These are phyloP conservation scores for Onychostruthus taczanowskii DNA, from an alignment of 2,113 vertebrate genomes.

Conservation along the genomic window DNA sequence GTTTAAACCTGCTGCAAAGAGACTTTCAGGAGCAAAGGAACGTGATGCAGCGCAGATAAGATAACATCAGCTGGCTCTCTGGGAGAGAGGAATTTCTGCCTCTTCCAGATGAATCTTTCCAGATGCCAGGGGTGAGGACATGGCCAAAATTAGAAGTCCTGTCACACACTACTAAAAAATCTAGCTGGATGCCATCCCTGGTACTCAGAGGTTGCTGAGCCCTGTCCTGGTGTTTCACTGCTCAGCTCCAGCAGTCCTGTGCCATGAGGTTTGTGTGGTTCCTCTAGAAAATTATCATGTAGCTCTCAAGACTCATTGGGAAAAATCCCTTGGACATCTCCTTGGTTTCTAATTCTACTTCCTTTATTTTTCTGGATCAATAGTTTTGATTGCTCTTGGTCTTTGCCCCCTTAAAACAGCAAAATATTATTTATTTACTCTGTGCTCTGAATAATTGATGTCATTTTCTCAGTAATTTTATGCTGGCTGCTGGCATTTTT, in stretches of 20 bases:
- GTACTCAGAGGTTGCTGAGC: not conserved
- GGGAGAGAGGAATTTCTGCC: slow-evolving; percentile 1
- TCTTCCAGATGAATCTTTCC: not conserved
- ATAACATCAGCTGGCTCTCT: not conserved
- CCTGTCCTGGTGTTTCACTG: not conserved
- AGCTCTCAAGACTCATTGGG: not conserved
- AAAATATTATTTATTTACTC: not conserved
- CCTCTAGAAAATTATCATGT: not conserved
- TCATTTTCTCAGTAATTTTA: not conserved
- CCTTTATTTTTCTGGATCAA: not conserved
- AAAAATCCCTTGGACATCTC: not conserved
- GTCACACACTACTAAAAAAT: not conserved
- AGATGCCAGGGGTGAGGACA: not conserved
- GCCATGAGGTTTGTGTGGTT: not conserved
- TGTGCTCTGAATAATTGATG: not conserved
- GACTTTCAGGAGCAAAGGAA: not conserved
- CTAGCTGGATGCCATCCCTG: not conserved
- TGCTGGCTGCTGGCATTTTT: not conserved
- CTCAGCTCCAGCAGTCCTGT: not conserved
- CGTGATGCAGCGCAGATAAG: not conserved
- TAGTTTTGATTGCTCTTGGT: not conserved
- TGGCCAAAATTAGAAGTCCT: not conserved
- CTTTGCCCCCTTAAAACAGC: not conserved
- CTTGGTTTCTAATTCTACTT: not conserved
- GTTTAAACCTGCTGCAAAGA: not conserved